Base-by-base conservation (phyloP, 2,888 invertebrate species). In the Pachymerium ferrugineum region DNA sequence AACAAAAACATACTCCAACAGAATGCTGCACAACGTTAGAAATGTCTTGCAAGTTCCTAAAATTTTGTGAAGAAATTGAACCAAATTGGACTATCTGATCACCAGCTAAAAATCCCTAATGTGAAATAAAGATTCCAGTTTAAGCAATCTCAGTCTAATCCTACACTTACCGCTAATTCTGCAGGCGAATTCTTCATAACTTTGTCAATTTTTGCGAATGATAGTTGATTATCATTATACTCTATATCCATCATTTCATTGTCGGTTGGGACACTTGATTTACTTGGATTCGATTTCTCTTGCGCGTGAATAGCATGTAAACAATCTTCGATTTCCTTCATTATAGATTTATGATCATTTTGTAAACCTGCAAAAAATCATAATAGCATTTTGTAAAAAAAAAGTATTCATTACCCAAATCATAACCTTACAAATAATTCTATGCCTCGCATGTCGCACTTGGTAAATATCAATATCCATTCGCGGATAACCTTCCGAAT, bases 381-480 rank as follows among this genome's bases (percentile, higher is more conserved):
- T 35, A 14, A 10, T 35, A 35, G 35, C 35, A 35, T 35, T 35
- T 14, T 35, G 35, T 35, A 10, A 8, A 35, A 8, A 35, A 10
- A 10, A 35, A 35, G 35, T 35, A 6, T 29, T 67, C 12, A 67
- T 67, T 22, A 3, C 8, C 8, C 12, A 1, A 30, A 30, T 5
- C 5, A 69, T 35, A 35, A 87, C n/a, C 88, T 87, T 85, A 92
- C 96, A 93, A 80, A 93, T 92, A 74, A 98, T 93, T 79, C 88
- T 87, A 79, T 94, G 92, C 69, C 97, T 87, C 0, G 96, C 93
- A 81, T 91, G 89, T 73, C 97, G 87, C 0, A 97, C 93, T 85
- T 94, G 91, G 82, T 93, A 93, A 0, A 97, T 89, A 82, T 98
- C 96, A 76, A 98, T 90, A 79, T 94, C 93, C 77, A 87, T 87